Base-by-base conservation (phyloP, 2,888 invertebrate genomes). In the Ophioninae sp. region DNA sequence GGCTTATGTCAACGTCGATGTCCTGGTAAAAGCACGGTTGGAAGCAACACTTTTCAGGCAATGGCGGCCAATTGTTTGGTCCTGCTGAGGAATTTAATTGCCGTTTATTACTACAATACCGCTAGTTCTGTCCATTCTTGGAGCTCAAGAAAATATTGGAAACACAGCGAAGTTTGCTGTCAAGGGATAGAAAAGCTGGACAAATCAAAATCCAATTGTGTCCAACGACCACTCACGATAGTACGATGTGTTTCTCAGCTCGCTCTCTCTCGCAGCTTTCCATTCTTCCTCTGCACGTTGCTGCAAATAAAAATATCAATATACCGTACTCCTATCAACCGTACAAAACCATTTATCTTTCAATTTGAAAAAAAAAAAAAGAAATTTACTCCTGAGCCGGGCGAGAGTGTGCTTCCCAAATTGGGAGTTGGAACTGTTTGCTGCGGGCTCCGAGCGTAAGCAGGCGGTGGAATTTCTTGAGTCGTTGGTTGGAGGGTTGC, bases 11-110 rank as follows among this genome's bases (percentile, higher is more conserved):
- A 68, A 99, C 97, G 93, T 98, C 98, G 89, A 99, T 99, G 93
- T 99, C 99, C 94, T 99, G 99, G 93, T 99, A 99, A 94, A 99
- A 99, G 93, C 99, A 99, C 0, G 99, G 99, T 92, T 99, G 98
- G 85, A 99, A 95, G 83, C 98, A 98, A 89, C 97, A 97, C 90
- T 96, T 96, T 76, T 96, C 96, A 0, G 99, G 99, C 86, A 99
- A 93, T 0, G 99, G 99, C 0, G 99, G 99, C 99, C 99, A 99
- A 94, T 99, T 99, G 93, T 99, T 99, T 88, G 97, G 95, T 87
- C 98, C 93, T 79, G 94, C 95, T 95, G 90, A 77, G 92, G 93
- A 64, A 65, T 17, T 85, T 41, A 65, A 37, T 7, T 13, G 6
- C n/a, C 23, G 30, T 72, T 59, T 56, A 83, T 50, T 23, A 50